phyloP scores from a whole-genome alignment of 2,888 invertebrate genomes.

The Stegophylla sp. region DNA sequence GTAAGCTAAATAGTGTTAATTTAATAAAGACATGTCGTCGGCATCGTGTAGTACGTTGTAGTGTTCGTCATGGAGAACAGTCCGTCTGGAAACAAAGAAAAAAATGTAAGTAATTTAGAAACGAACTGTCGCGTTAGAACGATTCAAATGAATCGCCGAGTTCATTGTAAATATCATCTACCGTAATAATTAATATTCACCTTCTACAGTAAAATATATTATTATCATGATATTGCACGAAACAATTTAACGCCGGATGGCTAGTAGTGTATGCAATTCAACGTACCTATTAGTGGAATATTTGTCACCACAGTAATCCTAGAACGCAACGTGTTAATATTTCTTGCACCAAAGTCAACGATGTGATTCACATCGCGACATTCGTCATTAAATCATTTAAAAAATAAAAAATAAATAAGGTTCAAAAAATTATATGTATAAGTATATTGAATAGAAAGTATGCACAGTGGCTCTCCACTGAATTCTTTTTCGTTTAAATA shows the following conservation, averaged over 20 bases:
- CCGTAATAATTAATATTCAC: not conserved
- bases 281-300: not conserved
- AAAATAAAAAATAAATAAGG: too few species aligned
- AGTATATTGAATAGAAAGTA: too few species aligned
- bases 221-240: too few species aligned
- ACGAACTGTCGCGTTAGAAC: not conserved
- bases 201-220: not conserved
- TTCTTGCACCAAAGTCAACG: too few species aligned
- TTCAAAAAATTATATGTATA: too few species aligned
- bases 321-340: not conserved
- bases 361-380: too few species aligned
- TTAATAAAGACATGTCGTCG: constrained; percentile 29
- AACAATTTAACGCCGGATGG: not conserved
- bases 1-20: constrained; percentile 48
- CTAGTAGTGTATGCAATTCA: constrained; percentile 10
- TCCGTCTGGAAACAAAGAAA: constrained; percentile 37
- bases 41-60: constrained; percentile 24
- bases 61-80: constrained; percentile 50
- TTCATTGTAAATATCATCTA: not conserved
- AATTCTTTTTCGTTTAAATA: not conserved
- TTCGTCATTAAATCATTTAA: too few species aligned
- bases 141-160: not conserved
- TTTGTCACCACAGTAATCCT: not conserved
- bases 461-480: too few species aligned
- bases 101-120: constrained; percentile 42